Percentiles rank a stretch among this genome's conserved stretches.
These are phyloP conservation scores for Lomographa bimaculata DNA, from an alignment of 2,888 invertebrate genomes.

Conservation along the genomic window DNA sequence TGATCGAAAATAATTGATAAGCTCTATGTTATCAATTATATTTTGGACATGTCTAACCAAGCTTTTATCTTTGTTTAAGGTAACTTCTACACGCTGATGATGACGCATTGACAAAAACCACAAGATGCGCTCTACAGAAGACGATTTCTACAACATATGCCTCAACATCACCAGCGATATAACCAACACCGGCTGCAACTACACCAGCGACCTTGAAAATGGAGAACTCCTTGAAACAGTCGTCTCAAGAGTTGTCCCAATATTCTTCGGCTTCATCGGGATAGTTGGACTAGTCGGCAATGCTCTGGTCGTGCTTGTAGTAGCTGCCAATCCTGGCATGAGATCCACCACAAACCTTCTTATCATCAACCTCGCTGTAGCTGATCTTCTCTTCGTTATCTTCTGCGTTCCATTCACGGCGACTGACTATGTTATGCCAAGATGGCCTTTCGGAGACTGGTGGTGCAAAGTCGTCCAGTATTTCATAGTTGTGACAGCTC, in stretches of 20 bases:
- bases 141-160: constrained; percentile 73
- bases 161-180: constrained; percentile 67
- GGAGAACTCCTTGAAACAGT: constrained; percentile 84
- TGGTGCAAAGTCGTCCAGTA: constrained; percentile 97
- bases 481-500: constrained; percentile 95
- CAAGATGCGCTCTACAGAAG: constrained; percentile 71
- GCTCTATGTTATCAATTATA: too few species aligned
- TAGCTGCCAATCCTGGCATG: constrained; percentile 95
- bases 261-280: constrained; percentile 93
- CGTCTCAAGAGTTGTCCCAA: constrained; percentile 89
- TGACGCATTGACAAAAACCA: constrained; percentile 41
- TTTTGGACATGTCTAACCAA: too few species aligned
- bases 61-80: constrained; percentile 27
- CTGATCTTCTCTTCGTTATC: constrained; percentile 95
- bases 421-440: constrained; percentile 92
- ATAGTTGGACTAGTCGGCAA: constrained; percentile 95
- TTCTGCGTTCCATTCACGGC: constrained; percentile 98
- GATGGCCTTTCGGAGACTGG: constrained; percentile 95
- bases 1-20: too few species aligned
- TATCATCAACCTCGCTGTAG: constrained; percentile 94
- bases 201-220: constrained; percentile 70
- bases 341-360: constrained; percentile 96
- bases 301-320: constrained; percentile 93
- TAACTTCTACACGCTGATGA: constrained; percentile 22
- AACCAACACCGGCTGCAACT: constrained; percentile 61